Evolutionary conservation across 53 echinoderm and acorn worm genomes (phyloP), one percentile per base, ranked within the genome.

Genomic region (Patiria pectinifera): DNA sequence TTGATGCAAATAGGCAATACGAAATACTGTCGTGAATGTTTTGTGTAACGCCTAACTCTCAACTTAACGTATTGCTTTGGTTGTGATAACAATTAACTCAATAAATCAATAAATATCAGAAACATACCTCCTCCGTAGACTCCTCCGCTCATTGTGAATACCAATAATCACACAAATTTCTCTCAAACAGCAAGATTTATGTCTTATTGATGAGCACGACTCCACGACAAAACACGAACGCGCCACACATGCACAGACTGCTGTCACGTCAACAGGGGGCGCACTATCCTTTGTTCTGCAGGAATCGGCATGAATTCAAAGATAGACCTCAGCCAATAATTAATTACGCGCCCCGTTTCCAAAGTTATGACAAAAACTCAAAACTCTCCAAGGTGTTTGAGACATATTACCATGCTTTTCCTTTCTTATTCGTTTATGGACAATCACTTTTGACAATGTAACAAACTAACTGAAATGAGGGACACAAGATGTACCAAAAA

Each of bases 61-160:
- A 35, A 35, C 35, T 35, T 35, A 35, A 35, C 35, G 0, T 35
- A 35, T 35, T 35, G 35, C 35, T 35, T 35, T 35, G 35, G 35
- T 35, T 35, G 35, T 35, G 35, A 35, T 35, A 35, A 35, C 19
- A 74, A 23, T 74, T 74, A 74, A 16, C 70, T 3, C 2, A n/a
- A 74, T 8, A 74, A 6, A 24, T 16, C 11, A 74, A 23, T 4
- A 23, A 8, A 10, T 15, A n/a, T 74, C 24, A 23, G 16, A 21
- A 84, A 48, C 93, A 84, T 92, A 97, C 97, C 97, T 89, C 97
- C 97, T 18, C 97, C 97, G 78, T 97, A 97, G 19, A 97, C 97
- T 0, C 97, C 97, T 58, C 97, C 97, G 83, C 97, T 97, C 97
- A 97, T 97, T 8, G 74, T 95, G 0, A 84, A 75, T 24, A 25